phyloP scores from a whole-genome alignment of 2,113 vertebrate genomes.

The Mus musculus region DNA sequence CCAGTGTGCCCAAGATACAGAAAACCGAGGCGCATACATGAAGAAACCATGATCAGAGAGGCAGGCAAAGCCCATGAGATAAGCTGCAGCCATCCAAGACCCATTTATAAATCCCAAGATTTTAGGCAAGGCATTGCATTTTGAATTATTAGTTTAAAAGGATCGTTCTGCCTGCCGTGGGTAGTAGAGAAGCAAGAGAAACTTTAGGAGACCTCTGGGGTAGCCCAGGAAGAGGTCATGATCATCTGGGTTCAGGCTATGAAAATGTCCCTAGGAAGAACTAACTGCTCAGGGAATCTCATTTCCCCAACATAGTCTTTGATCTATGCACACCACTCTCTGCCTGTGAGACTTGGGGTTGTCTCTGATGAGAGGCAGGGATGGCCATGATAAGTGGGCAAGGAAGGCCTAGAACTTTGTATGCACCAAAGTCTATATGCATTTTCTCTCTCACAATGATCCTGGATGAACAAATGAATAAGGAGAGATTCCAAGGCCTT shows the following conservation, averaged over 20 bases:
- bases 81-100: background rate
- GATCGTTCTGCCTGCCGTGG: background rate
- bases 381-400: background rate
- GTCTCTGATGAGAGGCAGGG: background rate
- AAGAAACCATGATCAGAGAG: background rate
- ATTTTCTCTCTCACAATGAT: background rate
- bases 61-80: background rate
- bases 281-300: background rate
- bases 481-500: background rate
- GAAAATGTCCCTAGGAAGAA: background rate
- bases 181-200: background rate
- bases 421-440: background rate
- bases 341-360: background rate
- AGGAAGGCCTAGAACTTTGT: background rate
- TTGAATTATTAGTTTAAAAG: constrained; percentile 8
- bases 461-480: background rate
- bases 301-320: background rate
- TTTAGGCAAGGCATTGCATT: background rate
- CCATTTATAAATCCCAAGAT: background rate
- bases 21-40: background rate
- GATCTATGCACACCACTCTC: background rate
- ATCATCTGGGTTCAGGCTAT: background rate
- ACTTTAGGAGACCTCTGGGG: background rate
- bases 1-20: background rate
- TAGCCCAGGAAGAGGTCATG: background rate